These are phyloP conservation scores for Popillia japonica DNA, from an alignment of 1,140 invertebrate genomes.

Conservation along the genomic window DNA sequence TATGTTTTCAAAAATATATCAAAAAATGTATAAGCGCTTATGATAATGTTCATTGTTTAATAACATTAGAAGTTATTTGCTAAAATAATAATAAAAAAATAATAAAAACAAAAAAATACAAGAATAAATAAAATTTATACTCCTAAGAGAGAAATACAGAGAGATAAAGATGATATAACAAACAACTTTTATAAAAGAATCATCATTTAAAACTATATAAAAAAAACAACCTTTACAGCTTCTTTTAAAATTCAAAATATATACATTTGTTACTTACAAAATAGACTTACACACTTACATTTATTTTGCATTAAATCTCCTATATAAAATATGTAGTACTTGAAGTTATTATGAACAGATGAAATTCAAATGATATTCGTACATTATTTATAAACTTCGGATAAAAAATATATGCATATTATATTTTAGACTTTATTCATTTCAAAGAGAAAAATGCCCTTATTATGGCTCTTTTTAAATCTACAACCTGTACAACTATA, in stretches of 20 bases:
- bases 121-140: conserved; percentile 17
- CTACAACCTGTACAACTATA: conserved; percentile 27
- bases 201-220: conserved; percentile 21
- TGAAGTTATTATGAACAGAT: background rate
- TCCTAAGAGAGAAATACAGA: conserved; percentile 2
- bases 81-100: background rate
- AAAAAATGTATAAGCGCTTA: background rate
- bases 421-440: background rate
- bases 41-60: background rate
- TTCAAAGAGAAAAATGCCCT: background rate
- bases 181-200: conserved; percentile 27
- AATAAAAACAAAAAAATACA: conserved; percentile 14
- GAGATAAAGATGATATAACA: conserved; percentile 2
- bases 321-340: conserved; percentile 3
- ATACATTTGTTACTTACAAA: conserved; percentile 16
- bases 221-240: conserved; percentile 22
- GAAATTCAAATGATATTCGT: background rate
- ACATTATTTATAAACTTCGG: conserved; percentile 5
- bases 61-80: background rate
- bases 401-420: conserved; percentile 23
- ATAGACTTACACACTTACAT: background rate
- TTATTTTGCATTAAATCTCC: background rate
- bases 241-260: conserved; percentile 2
- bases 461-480: conserved; percentile 12
- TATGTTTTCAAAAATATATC: background rate